phyloP scores from a whole-genome alignment of 2,797 vertebrate genomes.

The Falco columbarius region DNA sequence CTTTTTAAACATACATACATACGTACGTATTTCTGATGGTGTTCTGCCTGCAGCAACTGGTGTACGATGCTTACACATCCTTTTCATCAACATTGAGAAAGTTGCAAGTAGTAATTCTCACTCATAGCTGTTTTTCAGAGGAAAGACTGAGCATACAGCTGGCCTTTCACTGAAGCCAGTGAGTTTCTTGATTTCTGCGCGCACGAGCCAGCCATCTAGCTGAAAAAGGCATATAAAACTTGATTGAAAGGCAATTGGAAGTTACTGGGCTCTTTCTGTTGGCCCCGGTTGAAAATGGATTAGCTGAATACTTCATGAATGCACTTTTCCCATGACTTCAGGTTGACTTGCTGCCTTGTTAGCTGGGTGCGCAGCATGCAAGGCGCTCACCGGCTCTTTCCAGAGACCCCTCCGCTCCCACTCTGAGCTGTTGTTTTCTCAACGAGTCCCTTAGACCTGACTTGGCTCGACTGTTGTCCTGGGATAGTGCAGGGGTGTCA shows the following conservation, averaged over 20 bases:
- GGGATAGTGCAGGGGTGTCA: not conserved
- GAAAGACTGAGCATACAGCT: rapidly evolving
- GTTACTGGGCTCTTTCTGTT: not conserved
- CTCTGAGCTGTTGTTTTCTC: not conserved
- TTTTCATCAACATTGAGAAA: not conserved
- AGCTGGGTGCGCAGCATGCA: not conserved
- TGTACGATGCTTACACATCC: not conserved
- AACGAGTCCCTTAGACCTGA: not conserved
- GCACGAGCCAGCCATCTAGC: not conserved
- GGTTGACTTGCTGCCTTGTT: not conserved
- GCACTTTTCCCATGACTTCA: not conserved
- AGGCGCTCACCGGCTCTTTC: not conserved
- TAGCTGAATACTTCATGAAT: not conserved
- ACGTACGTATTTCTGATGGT: not conserved
- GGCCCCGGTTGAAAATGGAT: not conserved
- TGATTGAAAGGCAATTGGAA: not conserved
- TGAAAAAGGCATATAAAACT: not conserved
- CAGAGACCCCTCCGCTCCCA: not conserved
- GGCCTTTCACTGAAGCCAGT: not conserved
- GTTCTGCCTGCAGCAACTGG: not conserved
- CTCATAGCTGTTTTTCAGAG: not conserved
- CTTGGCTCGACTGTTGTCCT: not conserved
- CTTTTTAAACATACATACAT: rapidly evolving
- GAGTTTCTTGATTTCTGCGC: not conserved
- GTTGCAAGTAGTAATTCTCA: not conserved